Conservation (phyloP, 2,888 invertebrate genomes). For the Aelia acuminata region DNA sequence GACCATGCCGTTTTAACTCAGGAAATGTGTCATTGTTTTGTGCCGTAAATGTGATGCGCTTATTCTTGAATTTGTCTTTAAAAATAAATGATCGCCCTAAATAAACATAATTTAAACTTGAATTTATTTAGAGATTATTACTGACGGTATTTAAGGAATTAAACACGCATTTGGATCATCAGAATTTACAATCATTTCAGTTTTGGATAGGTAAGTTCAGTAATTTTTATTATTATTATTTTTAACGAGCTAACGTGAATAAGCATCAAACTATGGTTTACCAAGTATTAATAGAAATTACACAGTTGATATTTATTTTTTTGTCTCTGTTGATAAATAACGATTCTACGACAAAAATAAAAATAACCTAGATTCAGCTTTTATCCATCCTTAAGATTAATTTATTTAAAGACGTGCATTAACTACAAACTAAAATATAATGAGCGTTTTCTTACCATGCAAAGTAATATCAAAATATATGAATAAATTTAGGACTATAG, state of each 20-base stretch:
- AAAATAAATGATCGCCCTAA: background rate
- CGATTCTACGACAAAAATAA: background rate
- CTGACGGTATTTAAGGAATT: background rate
- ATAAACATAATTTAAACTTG: background rate
- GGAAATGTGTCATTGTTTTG: too few relatives aligned
- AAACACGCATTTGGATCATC: background rate
- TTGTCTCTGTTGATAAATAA: background rate
- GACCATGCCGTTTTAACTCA: too few relatives aligned
- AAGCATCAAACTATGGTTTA: background rate
- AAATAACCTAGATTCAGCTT: background rate
- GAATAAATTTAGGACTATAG: background rate
- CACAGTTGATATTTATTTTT: background rate
- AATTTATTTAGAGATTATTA: background rate
- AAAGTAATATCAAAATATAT: background rate
- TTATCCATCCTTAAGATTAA: background rate
- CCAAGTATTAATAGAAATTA: background rate
- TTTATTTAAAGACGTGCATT: background rate
- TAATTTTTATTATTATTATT: background rate
- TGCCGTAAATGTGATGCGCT: too few relatives aligned
- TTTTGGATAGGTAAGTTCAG: background rate
- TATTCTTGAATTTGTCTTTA: too few relatives aligned
- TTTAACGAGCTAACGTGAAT: background rate
- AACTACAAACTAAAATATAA: background rate
- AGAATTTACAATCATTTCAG: background rate
- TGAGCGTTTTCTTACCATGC: background rate